These are phyloP conservation scores for Entelurus aequoreus DNA, from an alignment of 2,113 vertebrate genomes.

Conservation along the genomic window DNA sequence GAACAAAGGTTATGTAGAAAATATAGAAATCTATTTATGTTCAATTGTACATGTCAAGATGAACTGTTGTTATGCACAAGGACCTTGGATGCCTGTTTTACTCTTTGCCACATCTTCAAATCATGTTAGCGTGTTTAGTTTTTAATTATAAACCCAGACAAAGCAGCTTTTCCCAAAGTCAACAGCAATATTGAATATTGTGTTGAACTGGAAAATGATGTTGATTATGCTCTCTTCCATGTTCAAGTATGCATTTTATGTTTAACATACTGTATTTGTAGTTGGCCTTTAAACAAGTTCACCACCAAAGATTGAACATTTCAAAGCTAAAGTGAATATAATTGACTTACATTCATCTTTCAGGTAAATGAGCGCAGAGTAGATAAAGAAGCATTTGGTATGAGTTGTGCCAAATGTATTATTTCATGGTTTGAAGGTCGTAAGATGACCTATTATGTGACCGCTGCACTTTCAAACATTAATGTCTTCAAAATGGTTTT, in stretches of 20 bases:
- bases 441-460: slow-evolving; percentile 1
- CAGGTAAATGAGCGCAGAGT: slow-evolving; percentile 1
- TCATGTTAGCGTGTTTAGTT: no score
- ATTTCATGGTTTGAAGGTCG: slow-evolving; percentile 12
- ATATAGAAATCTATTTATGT: neutral
- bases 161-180: no score
- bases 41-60: neutral
- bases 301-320: neutral
- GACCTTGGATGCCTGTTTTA: neutral
- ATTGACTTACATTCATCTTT: slow-evolving; percentile 1
- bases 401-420: slow-evolving; percentile 12
- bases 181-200: no score
- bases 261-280: neutral
- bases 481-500: no score
- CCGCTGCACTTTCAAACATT: neutral
- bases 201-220: no score
- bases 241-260: neutral
- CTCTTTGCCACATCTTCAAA: neutral
- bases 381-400: slow-evolving; percentile 19
- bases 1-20: neutral
- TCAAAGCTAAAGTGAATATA: slow-evolving; percentile 1
- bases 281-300: neutral
- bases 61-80: slow-evolving; percentile 3
- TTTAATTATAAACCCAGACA: no score
- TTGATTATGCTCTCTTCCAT: neutral